Evolutionary conservation across 2,797 vertebrate species (phyloP).

Genomic region (Rhinophrynus dorsalis): DNA sequence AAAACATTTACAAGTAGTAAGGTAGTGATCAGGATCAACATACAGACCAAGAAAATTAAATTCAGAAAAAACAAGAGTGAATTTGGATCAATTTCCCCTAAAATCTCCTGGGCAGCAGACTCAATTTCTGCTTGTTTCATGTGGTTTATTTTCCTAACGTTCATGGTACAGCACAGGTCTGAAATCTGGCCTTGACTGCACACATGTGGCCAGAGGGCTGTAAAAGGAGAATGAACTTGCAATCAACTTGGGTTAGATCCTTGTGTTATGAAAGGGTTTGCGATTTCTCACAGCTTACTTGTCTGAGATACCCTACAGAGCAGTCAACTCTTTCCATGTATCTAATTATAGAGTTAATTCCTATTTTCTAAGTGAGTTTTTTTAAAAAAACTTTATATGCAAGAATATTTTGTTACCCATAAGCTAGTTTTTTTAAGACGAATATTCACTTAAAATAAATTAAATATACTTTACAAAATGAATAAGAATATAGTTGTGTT

Average conservation of each 20-base stretch:
- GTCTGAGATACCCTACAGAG: constrained; percentile 25
- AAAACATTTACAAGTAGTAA: background rate
- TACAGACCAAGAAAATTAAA: constrained; percentile 53
- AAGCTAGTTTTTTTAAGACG: background rate
- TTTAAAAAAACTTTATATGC: background rate
- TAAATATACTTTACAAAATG: no score
- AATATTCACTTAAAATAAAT: no score
- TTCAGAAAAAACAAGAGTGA: constrained; percentile 59
- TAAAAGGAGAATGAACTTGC: constrained; percentile 56
- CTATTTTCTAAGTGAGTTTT: background rate
- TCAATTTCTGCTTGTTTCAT: constrained; percentile 62
- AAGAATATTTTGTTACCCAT: background rate
- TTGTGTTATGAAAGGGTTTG: constrained; percentile 54
- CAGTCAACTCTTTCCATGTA: background rate
- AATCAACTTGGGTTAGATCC: constrained; percentile 52
- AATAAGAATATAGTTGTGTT: no score
- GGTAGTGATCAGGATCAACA: background rate
- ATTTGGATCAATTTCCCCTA: constrained; percentile 61
- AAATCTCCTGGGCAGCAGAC: constrained; percentile 63
- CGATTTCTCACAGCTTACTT: constrained; percentile 38
- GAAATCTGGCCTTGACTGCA: constrained; percentile 59
- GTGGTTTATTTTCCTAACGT: constrained; percentile 64
- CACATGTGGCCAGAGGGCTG: constrained; percentile 55
- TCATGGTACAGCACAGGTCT: constrained; percentile 56
- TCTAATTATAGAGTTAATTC: background rate